Base-by-base conservation (phyloP, 2,888 invertebrate genomes). In the Phasia obesa region DNA sequence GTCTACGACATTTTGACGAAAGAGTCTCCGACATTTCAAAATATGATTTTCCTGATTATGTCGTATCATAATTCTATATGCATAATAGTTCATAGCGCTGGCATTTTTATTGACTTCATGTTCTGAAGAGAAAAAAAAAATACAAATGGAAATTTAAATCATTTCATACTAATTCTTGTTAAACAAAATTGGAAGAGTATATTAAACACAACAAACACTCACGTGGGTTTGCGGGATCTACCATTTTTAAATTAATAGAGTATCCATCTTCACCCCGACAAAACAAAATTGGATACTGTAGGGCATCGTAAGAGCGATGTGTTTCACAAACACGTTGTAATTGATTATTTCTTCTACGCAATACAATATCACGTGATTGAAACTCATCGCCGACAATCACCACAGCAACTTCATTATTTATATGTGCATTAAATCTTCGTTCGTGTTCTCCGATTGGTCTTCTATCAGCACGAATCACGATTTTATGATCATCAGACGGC, bases 321-420 rank as follows among this genome's bases (percentile, higher is more conserved):
- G 49, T 49, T 49, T 49, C 49, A 11, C 21, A 21, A 19, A 21
- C 49, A 19, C 21, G 49, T 21, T 49, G 44, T 44, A 44, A 17
- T 44, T 49, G 49, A 21, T 49, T 51, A 17, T 27, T 55, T 7
- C 27, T n/a, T 17, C 53, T n/a, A 53, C 17, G 53, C n/a, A 53
- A 27, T n/a, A 53, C 53, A 27, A 53, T 53, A 9, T 53, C 53
- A n/a, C 53, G 25, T n/a, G 25, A 6, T 25, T 53, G 27, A n/a
- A 53, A 53, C 15, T 27, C n/a, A n/a, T 53, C 53, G n/a, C 57
- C 35, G 13, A 57, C 57, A 35, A 57, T 35, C 11, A 83, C 62
- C 27, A 83, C 53, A 47, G 80, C 83, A 75, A 83, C 80, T 76
- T 84, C 80, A 49, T 80, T 42, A 51, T 62, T 59, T 31, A 70